phyloP scores from a whole-genome alignment of 2,888 invertebrate species.

The Phanerotoma sp. region DNA sequence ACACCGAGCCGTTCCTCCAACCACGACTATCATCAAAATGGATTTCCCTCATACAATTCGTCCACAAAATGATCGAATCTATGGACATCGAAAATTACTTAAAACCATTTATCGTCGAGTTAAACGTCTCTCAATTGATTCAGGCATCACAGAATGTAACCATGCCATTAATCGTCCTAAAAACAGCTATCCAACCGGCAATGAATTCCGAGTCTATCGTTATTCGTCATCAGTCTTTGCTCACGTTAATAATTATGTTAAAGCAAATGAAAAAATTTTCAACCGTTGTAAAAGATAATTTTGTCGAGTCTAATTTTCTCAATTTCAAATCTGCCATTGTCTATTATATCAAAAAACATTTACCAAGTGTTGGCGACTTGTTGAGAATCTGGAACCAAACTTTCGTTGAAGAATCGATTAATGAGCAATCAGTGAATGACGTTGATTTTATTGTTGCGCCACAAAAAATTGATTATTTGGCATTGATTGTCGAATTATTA shows the following conservation, averaged over 20 bases:
- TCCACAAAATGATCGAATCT: slow-evolving; percentile 45
- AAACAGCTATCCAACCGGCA: slow-evolving; percentile 46
- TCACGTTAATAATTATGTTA: slow-evolving; percentile 57
- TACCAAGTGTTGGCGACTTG: slow-evolving; percentile 51
- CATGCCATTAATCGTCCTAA: slow-evolving; percentile 60
- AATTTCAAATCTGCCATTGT: slow-evolving; percentile 33
- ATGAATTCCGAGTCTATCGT: slow-evolving; percentile 40
- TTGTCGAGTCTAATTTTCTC: slow-evolving; percentile 28
- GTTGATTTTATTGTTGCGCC: slow-evolving; percentile 21
- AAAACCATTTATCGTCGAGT: slow-evolving; percentile 57
- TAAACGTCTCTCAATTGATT: slow-evolving; percentile 61
- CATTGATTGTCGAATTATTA: slow-evolving; percentile 62
- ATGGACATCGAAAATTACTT: slow-evolving; percentile 53
- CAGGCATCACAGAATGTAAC: slow-evolving; percentile 60
- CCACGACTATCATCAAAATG: slow-evolving; percentile 57
- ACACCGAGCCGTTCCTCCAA: slow-evolving; percentile 65
- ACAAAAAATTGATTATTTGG: slow-evolving; percentile 37
- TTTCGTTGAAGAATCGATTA: slow-evolving; percentile 27
- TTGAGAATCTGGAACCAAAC: slow-evolving; percentile 51
- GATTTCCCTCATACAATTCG: slow-evolving; percentile 48
- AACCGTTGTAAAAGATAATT: slow-evolving; percentile 27
- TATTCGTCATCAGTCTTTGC: slow-evolving; percentile 51
- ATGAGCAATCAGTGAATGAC: slow-evolving; percentile 22
- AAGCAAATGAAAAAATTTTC: slow-evolving; percentile 54
- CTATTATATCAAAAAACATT: slow-evolving; percentile 45